A percentile compares a stretch with the other conserved stretches of the same genome.
These are phyloP conservation scores for Arnoldichthys spilopterus DNA, from an alignment of 2,797 vertebrate species.

Conservation along the genomic window DNA sequence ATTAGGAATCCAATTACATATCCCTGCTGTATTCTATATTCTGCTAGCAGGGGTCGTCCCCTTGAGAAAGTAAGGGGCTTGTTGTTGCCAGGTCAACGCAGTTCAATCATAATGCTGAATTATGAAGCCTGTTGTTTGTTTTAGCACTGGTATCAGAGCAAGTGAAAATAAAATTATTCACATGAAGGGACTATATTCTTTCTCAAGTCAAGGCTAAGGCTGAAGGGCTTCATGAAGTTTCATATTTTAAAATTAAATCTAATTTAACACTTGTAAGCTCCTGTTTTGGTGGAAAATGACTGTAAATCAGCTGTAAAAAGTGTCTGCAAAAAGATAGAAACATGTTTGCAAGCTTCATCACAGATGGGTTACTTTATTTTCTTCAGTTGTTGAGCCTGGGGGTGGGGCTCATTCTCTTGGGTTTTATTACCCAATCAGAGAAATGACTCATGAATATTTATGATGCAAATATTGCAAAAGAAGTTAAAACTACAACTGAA, in stretches of 20 bases:
- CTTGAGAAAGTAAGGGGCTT: not conserved
- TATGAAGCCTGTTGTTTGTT: not conserved
- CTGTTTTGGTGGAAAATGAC: not conserved
- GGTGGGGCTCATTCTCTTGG: not conserved
- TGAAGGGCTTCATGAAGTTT: not conserved
- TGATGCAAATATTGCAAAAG: not conserved
- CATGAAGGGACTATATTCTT: not conserved
- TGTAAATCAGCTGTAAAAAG: not conserved
- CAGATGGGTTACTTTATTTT: not conserved
- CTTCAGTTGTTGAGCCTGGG: not conserved
- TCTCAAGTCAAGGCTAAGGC: not conserved
- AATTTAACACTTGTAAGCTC: not conserved
- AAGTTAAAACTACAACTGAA: not conserved
- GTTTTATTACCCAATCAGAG: conserved; percentile 1
- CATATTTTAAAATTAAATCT: not conserved
- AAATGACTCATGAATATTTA: not conserved
- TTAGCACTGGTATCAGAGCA: not conserved
- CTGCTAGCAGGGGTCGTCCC: not conserved
- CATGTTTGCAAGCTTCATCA: not conserved
- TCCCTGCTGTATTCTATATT: not conserved
- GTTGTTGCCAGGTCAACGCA: not conserved
- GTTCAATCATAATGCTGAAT: not conserved
- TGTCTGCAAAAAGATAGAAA: not conserved
- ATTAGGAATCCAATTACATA: not conserved
- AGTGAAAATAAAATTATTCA: not conserved